These are phyloP conservation scores for Sebastes baramenuke DNA, from an alignment of 2,797 vertebrate species.

Conservation along the genomic window DNA sequence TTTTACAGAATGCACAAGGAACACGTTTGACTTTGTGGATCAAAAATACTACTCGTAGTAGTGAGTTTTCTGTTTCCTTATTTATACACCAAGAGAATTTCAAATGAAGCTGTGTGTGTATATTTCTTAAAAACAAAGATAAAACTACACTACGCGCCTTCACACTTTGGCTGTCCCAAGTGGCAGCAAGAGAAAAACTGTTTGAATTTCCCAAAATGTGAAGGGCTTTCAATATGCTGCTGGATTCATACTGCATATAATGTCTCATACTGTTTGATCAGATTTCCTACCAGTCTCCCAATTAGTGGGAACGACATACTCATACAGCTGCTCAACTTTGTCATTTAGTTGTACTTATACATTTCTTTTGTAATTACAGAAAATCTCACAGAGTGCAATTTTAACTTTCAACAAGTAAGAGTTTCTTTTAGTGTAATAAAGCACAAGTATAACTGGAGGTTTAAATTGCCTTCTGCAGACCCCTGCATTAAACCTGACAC, in stretches of 20 bases:
- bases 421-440: background rate
- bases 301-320: slow-evolving; percentile 9
- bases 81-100: slow-evolving; percentile 1
- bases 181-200: background rate
- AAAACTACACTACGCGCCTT: background rate
- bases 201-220: slow-evolving; percentile 24
- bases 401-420: background rate
- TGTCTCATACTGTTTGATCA: slow-evolving; percentile 37
- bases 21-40: background rate
- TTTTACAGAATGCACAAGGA: background rate
- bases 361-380: background rate
- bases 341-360: background rate
- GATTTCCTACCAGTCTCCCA: slow-evolving; percentile 7
- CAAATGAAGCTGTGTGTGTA: background rate
- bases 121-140: slow-evolving; percentile 33
- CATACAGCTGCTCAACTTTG: background rate
- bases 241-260: slow-evolving; percentile 1
- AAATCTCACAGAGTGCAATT: background rate
- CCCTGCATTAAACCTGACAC: background rate
- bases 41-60: background rate
- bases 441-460: background rate
- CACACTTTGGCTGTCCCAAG: background rate
- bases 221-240: background rate
- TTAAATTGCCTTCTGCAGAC: slow-evolving; percentile 2
- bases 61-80: background rate